phyloP scores from a whole-genome alignment of 2,797 vertebrate species.

The Pantherophis alleghaniensis region DNA sequence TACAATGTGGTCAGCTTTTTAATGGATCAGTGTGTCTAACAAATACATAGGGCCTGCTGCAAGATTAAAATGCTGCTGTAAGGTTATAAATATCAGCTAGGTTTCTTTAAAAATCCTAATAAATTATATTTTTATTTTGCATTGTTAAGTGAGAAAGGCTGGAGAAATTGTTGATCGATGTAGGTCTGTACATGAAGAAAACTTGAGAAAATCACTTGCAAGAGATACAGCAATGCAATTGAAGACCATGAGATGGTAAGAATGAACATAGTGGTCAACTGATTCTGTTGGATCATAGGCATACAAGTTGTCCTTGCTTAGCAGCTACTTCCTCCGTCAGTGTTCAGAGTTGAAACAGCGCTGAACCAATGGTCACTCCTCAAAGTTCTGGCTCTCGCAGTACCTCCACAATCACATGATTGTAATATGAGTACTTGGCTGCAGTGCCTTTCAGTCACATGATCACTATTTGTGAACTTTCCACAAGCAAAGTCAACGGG shows the following conservation, averaged over 20 bases:
- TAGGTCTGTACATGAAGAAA: not conserved
- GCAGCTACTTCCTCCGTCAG: not conserved
- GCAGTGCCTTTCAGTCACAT: not conserved
- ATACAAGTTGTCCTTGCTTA: not conserved
- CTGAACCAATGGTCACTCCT: not conserved
- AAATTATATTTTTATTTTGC: not conserved
- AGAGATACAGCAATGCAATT: not conserved
- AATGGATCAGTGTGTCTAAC: not conserved
- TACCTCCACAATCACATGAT: not conserved
- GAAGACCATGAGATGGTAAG: conserved; percentile 56
- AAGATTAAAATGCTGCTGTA: not conserved
- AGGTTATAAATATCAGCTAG: not conserved
- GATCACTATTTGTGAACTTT: not conserved
- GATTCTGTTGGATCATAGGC: not conserved
- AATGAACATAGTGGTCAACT: not conserved
- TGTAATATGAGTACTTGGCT: not conserved
- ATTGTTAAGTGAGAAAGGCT: conserved; percentile 13
- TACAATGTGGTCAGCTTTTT: not conserved
- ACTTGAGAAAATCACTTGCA: not conserved
- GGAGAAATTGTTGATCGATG: not conserved
- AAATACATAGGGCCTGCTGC: not conserved
- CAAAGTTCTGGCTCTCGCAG: not conserved
- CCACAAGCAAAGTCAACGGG: not conserved
- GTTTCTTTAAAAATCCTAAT: not conserved
- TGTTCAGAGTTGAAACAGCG: not conserved